A percentile compares a stretch with the other conserved stretches of the same genome.
phyloP scores from a whole-genome alignment of 2,888 invertebrate species.

The Parascotia fuliginaria region DNA sequence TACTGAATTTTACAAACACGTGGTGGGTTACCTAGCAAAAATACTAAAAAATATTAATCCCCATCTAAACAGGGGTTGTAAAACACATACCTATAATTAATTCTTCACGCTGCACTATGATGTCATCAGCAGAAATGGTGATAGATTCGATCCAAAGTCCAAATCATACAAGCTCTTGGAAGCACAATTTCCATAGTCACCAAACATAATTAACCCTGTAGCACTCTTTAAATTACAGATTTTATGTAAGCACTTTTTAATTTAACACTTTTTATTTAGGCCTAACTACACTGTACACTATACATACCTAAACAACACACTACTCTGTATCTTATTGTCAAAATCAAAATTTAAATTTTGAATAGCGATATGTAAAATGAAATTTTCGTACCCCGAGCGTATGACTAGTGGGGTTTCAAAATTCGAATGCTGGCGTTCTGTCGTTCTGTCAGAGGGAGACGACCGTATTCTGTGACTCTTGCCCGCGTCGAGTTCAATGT shows the following conservation, averaged over 20 bases:
- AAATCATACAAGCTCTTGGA: neutral
- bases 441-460: constrained; percentile 61
- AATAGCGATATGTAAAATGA: constrained; percentile 31
- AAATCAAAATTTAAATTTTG: constrained; percentile 19
- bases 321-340: constrained; percentile 8
- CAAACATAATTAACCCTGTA: constrained; percentile 1
- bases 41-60: neutral
- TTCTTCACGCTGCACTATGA: neutral
- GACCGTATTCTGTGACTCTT: constrained; percentile 55
- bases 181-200: constrained; percentile 2
- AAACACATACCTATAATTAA: constrained; percentile 16
- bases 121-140: constrained; percentile 9
- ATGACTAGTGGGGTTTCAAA: constrained; percentile 44
- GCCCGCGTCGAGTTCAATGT: constrained; percentile 73
- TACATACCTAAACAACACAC: neutral
- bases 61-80: constrained; percentile 3
- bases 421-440: constrained; percentile 53
- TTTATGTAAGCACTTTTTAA: neutral
- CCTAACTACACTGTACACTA: constrained; percentile 22
- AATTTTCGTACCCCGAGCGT: constrained; percentile 45
- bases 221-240: neutral
- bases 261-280: constrained; percentile 31
- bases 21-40: neutral
- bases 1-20: neutral
- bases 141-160: neutral